phyloP scores from a whole-genome alignment of 2,797 vertebrate species.

The Synaphobranchus kaupii region DNA sequence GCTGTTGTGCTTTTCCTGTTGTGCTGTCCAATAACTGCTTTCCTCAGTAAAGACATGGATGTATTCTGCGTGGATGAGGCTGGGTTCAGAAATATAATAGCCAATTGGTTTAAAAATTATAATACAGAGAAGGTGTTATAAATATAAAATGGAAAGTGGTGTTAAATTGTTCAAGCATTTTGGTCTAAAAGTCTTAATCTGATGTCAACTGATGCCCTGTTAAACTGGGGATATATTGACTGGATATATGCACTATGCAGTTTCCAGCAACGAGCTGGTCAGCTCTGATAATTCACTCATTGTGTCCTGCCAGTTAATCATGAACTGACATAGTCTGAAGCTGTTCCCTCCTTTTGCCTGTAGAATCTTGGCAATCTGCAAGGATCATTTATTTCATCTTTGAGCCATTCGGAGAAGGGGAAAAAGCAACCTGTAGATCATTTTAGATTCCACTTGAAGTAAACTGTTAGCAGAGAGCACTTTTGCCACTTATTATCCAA shows the following conservation, averaged over 20 bases:
- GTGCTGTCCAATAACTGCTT: neutral
- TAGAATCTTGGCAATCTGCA: neutral
- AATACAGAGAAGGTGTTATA: neutral
- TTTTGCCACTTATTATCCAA: neutral
- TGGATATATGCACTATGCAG: neutral
- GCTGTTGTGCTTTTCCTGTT: neutral
- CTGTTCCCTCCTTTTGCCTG: neutral
- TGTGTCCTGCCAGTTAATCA: neutral
- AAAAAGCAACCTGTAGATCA: neutral
- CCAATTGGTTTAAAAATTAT: neutral
- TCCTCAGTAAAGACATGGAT: neutral
- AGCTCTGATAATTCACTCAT: neutral
- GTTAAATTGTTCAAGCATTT: neutral
- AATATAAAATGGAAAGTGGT: neutral
- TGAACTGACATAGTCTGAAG: neutral
- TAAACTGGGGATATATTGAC: neutral
- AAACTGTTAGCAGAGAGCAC: neutral
- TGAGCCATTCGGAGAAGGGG: neutral
- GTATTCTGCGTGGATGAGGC: neutral
- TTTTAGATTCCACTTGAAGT: neutral
- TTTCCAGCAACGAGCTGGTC: neutral
- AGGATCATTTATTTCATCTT: neutral
- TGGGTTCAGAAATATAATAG: neutral
- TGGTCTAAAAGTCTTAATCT: neutral
- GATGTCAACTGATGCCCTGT: neutral